A percentile compares a stretch with the other conserved stretches of the same genome.
phyloP scores from a whole-genome alignment of 2,888 invertebrate genomes.

The Pyrrhosoma nymphula region DNA sequence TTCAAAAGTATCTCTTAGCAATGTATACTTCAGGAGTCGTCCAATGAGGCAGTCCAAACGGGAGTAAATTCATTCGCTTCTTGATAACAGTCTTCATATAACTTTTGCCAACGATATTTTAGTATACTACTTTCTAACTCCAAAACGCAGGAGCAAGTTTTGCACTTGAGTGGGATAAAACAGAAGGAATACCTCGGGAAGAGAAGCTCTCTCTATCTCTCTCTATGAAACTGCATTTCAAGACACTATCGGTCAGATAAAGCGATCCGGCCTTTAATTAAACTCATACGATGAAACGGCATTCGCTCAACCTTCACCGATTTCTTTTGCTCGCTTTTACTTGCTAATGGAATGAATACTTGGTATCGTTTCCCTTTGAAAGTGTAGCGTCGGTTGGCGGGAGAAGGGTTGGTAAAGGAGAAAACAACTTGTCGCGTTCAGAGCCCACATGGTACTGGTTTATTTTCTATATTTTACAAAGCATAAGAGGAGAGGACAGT shows the following conservation, averaged over 20 bases:
- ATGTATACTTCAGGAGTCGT: neutral
- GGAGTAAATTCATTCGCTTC: neutral
- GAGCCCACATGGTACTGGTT: no score
- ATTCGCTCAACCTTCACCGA: neutral
- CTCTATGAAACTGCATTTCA: constrained; percentile 15
- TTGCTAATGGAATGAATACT: constrained; percentile 36
- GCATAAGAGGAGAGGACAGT: no score
- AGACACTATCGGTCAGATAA: constrained; percentile 8
- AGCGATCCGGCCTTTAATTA: constrained; percentile 9
- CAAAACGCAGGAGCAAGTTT: neutral
- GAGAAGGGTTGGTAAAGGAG: no score
- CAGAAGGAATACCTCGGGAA: neutral
- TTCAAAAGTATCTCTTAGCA: neutral
- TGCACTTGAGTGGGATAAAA: neutral
- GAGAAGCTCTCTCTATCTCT: neutral
- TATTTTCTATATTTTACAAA: no score
- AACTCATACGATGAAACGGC: constrained; percentile 19
- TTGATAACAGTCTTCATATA: neutral
- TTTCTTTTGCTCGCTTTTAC: neutral
- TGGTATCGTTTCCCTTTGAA: constrained; percentile 22
- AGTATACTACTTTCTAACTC: neutral
- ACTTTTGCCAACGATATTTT: neutral
- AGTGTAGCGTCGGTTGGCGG: no score
- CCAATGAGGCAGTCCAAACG: neutral
- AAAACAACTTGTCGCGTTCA: no score